Base-by-base conservation (phyloP, 2,888 invertebrate species). In the Diplazon laetatorius region DNA sequence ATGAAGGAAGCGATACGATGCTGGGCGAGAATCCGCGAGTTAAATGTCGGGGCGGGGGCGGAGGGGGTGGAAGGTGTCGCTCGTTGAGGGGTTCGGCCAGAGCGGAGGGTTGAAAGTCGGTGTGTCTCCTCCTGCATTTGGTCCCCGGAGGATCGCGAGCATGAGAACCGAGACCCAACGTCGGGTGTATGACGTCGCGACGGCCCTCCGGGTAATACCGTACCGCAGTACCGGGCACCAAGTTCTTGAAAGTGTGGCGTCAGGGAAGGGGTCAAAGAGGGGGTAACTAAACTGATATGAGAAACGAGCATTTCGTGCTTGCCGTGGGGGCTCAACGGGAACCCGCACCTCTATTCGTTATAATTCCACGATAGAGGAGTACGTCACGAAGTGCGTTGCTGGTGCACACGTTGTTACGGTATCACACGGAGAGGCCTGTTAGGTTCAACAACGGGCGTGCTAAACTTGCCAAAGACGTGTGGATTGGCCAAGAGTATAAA, bases 171-270 rank as follows among this genome's bases (percentile, higher is more conserved):
- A 60, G 73, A 72, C 76, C 81, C 86, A 86, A 85, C 85, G 87
- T 87, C 86, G 88, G 87, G 85, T 89, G 89, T n/a, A n/a, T 30
- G 30, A 88, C 88, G 86, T 88, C 84, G 86, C 87, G 86, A 88
- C 86, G 86, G 88, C 86, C 84, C 88, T 86, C 84, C 82, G 82
- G 87, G 89, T 80, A 69, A 30, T 68, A 75, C 75, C 71, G 63
- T 63, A 76, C 70, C 44, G 70, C 69, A 66, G 55, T 8, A 60
- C 20, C 60, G 35, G 25, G 57, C 84, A 84, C 85, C 87, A 90
- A 91, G 86, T 91, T 90, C 88, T 89, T 88, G 85, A 89, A 89
- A 89, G 89, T 91, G 90, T 91, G 89, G 87, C n/a, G n/a, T n/a
- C n/a, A n/a, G n/a, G n/a, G n/a, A n/a, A n/a, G n/a, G n/a, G n/a